phyloP scores from a whole-genome alignment of 2,797 vertebrate genomes.

The Microctenopoma lineatum region DNA sequence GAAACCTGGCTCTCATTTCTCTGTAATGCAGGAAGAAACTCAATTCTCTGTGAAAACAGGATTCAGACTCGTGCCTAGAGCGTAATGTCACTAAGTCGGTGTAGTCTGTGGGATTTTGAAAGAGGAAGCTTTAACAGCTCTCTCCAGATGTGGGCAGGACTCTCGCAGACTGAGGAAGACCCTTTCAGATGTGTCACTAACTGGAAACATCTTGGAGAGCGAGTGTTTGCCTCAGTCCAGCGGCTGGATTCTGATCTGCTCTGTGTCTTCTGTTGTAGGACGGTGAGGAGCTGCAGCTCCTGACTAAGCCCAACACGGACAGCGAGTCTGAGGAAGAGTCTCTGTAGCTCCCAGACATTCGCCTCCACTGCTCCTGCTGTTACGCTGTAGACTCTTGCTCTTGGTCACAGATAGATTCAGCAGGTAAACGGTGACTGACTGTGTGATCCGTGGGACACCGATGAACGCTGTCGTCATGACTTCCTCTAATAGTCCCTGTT shows the following conservation, averaged over 20 bases:
- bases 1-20: slow-evolving; percentile 42
- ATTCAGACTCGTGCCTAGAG: slow-evolving; percentile 20
- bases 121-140: slow-evolving; percentile 21
- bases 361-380: neutral
- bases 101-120: slow-evolving; percentile 19
- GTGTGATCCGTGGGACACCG: neutral
- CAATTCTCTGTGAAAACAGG: slow-evolving; percentile 49
- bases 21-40: slow-evolving; percentile 55
- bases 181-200: too few species aligned
- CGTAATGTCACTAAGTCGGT: slow-evolving; percentile 47
- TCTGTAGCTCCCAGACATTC: slow-evolving; percentile 47
- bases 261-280: slow-evolving; percentile 83
- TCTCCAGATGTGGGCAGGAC: neutral
- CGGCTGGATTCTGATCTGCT: slow-evolving; percentile 10
- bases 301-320: slow-evolving; percentile 90
- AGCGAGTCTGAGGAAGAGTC: slow-evolving; percentile 92
- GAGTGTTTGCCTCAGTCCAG: neutral
- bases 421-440: neutral
- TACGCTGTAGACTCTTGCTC: neutral
- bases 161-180: neutral
- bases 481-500: slow-evolving; percentile 13
- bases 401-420: neutral
- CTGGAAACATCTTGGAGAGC: too few species aligned
- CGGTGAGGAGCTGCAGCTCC: slow-evolving; percentile 92
- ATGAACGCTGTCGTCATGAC: neutral